Conservation (phyloP, 2,113 vertebrate genomes). For the Tachysurus vachellii region DNA sequence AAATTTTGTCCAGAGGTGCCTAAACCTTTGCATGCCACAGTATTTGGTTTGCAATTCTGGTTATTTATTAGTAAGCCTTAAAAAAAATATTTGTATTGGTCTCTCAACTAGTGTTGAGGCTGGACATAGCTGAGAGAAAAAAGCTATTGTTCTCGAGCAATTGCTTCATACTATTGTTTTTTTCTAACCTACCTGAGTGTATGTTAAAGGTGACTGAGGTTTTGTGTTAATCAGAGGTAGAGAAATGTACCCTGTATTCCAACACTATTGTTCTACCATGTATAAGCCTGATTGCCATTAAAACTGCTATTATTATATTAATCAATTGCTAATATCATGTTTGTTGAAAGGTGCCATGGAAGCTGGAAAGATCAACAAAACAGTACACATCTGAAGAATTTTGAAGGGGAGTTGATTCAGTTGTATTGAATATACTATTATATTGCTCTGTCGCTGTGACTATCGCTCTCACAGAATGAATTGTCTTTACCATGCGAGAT, state of each 20-base stretch:
- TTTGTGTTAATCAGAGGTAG: background rate
- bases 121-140: background rate
- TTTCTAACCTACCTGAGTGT: background rate
- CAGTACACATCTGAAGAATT: background rate
- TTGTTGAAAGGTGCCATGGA: background rate
- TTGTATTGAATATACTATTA: background rate
- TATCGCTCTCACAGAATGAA: constrained; percentile 85
- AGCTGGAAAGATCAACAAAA: background rate
- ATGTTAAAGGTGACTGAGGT: too few species aligned
- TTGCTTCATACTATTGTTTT: background rate
- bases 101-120: background rate
- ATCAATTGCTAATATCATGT: background rate
- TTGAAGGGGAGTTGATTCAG: background rate
- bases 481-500: constrained; percentile 93
- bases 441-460: constrained; percentile 8
- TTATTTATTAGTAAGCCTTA: background rate
- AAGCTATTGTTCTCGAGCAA: background rate
- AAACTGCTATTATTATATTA: background rate
- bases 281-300: background rate
- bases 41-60: background rate
- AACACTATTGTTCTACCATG: background rate
- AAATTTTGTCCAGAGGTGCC: too few species aligned
- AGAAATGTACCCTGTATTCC: background rate
- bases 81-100: background rate
- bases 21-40: too few species aligned